Percentiles rank a stretch among this genome's conserved stretches.
Evolutionary conservation across 2,888 invertebrate genomes (phyloP).

Genomic region (Villa cingulata): DNA sequence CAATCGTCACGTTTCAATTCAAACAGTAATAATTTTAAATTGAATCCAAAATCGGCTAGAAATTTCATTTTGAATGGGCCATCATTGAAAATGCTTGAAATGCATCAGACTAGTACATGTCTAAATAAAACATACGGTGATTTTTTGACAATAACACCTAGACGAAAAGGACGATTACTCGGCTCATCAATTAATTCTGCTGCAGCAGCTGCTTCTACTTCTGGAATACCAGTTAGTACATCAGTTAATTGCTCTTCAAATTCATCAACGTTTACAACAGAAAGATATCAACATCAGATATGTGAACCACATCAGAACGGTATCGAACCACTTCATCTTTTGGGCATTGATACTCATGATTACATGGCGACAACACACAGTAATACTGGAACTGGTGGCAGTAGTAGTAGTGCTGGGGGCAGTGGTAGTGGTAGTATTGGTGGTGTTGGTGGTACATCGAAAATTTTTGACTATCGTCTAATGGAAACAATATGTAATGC

Average conservation of each 20-base stretch:
- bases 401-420: conserved; percentile 8
- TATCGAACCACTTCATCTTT: conserved; percentile 25
- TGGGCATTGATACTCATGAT: conserved; percentile 21
- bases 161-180: conserved; percentile 22
- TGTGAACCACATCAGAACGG: conserved; percentile 20
- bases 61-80: conserved; percentile 7
- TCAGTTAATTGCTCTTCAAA: conserved; percentile 1
- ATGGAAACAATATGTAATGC: conserved; percentile 29
- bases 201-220: neutral
- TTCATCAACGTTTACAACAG: conserved; percentile 1
- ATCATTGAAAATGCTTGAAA: conserved; percentile 9
- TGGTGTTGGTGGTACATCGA: conserved; percentile 13
- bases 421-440: conserved; percentile 4
- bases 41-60: conserved; percentile 4
- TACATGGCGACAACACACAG: conserved; percentile 9
- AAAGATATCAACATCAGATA: conserved; percentile 20
- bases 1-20: neutral
- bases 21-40: neutral
- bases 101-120: conserved; percentile 13
- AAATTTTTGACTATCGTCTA: conserved; percentile 26
- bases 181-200: conserved; percentile 12
- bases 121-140: conserved; percentile 30
- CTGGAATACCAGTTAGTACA: neutral
- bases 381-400: neutral
- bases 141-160: conserved; percentile 27